Evolutionary conservation across 2,113 vertebrate species (phyloP).

Genomic region (Etheostoma spectabile): DNA sequence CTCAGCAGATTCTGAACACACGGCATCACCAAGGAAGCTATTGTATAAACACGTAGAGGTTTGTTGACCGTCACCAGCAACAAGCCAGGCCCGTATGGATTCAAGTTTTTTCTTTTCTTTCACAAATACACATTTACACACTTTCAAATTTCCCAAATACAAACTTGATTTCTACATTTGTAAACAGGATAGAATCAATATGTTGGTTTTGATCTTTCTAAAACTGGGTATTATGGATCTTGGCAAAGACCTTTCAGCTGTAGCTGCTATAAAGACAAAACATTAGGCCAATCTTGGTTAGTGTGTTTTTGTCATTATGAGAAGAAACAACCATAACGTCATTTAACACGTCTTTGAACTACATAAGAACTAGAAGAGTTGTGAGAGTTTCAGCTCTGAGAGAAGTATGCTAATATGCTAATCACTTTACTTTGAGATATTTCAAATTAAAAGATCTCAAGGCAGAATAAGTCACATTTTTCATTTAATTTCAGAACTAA

Average conservation of each 20-base stretch:
- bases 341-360: not conserved
- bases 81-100: not conserved
- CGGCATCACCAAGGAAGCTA: slow-evolving; percentile 4
- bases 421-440: not conserved
- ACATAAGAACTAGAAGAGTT: not conserved
- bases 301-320: too few species aligned
- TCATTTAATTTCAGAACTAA: too few species aligned
- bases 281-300: too few species aligned
- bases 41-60: not conserved
- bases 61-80: not conserved
- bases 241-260: too few species aligned
- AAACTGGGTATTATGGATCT: not conserved
- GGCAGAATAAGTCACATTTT: not conserved
- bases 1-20: slow-evolving; percentile 17
- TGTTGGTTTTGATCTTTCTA: not conserved
- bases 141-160: not conserved
- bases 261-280: too few species aligned
- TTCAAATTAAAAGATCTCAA: not conserved
- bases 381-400: not conserved
- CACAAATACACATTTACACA: not conserved
- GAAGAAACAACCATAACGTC: too few species aligned
- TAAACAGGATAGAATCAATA: not conserved
- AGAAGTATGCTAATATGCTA: not conserved
- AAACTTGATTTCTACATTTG: not conserved
- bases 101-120: not conserved